phyloP scores from a whole-genome alignment of 2,797 vertebrate species.

The Botia almorhae region DNA sequence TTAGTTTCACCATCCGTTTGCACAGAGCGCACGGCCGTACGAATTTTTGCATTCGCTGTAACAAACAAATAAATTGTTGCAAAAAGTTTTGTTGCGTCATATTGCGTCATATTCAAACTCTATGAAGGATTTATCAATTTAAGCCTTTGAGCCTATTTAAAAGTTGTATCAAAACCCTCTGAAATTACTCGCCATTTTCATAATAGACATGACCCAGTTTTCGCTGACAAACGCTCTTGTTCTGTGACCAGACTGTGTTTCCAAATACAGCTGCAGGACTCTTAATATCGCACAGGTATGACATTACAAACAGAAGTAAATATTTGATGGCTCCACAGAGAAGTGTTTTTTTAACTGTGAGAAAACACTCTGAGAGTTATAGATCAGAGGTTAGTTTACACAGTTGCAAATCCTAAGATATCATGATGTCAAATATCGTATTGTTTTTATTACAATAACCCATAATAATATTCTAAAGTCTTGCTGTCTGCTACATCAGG shows the following conservation, averaged over 20 bases:
- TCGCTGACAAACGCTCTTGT: not conserved
- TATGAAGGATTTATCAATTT: not conserved
- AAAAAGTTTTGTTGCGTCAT: too few species aligned
- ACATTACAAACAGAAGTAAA: constrained; percentile 37
- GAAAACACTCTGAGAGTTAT: not conserved
- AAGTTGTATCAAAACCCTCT: not conserved
- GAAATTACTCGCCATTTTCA: not conserved
- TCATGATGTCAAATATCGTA: not conserved
- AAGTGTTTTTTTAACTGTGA: not conserved
- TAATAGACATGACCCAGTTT: constrained; percentile 2
- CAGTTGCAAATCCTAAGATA: not conserved
- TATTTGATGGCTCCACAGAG: constrained; percentile 35
- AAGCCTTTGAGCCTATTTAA: not conserved
- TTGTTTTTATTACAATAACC: not conserved
- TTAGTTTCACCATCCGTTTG: too few species aligned
- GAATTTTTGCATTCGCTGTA: too few species aligned
- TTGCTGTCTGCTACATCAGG: not conserved
- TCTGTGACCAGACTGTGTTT: constrained; percentile 17
- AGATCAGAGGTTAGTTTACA: constrained; percentile 39
- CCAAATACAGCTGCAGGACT: constrained; percentile 7
- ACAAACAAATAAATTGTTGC: too few species aligned
- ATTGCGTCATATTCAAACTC: not conserved
- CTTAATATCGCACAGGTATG: constrained; percentile 43
- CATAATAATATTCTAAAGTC: not conserved
- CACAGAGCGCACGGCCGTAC: too few species aligned